Base-by-base conservation (phyloP, 1,140 invertebrate species). In the Nixonia krombeini region DNA sequence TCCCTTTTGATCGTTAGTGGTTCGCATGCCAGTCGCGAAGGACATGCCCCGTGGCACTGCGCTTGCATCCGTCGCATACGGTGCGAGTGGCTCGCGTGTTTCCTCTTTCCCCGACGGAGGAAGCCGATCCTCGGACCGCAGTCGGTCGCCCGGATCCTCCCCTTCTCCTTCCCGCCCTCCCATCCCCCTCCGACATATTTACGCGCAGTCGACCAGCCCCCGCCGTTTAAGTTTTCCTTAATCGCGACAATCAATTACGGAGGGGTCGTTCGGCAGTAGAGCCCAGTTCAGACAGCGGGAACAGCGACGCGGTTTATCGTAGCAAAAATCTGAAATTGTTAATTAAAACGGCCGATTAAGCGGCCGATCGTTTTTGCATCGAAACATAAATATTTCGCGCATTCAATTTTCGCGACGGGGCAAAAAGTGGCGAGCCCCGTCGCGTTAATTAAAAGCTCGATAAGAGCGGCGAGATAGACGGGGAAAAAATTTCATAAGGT, bases 1-100 rank as follows among this genome's bases (percentile, higher is more conserved):
- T 64, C 55, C 67, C 49, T 58, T 66, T 68, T 41, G 53, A 46
- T 70, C 51, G 69, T 72, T 70, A 74, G 55, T 47, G 28, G 38
- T 50, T 61, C 70, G 49, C 57, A 65, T 58, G 72, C 45, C 70
- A 56, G 45, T 63, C 50, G 16, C 13, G 10, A 17, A 42, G 50
- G 25, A 26, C 25, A 26, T 26, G 25, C 25, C 25, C 25, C 25
- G 4, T 26, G 4, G 25, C 25, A n/a, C n/a, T n/a, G n/a, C n/a
- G n/a, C n/a, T n/a, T 26, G 25, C 25, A 26, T 26, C n/a, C 4
- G 25, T 26, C 25, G 25, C 4, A 26, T 5, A 26, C 25, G 4
- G 25, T 9, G 25, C 25, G 9, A 26, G 9, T 26, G 25, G 25
- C 25, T 26, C 25, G 9, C 25, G 25, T 26, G 25, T 26, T 26